These are phyloP conservation scores for Agrochola lota DNA, from an alignment of 2,888 invertebrate species.

Conservation along the genomic window DNA sequence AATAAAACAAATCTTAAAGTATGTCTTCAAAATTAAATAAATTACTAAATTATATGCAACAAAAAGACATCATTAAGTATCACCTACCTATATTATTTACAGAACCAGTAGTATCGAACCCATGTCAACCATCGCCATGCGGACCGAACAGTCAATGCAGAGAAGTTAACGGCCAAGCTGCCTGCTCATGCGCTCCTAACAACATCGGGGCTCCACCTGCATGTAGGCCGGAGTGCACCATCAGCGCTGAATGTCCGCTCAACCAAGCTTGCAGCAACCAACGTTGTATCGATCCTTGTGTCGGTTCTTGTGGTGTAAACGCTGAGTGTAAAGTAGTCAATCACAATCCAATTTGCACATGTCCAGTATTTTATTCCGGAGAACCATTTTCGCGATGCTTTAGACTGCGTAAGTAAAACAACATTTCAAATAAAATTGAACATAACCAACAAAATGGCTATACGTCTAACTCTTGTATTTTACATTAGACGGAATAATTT, in stretches of 20 bases:
- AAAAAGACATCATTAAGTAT: neutral
- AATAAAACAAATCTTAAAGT: neutral
- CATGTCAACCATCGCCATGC: conserved; percentile 92
- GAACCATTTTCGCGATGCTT: conserved; percentile 92
- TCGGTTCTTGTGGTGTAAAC: conserved; percentile 93
- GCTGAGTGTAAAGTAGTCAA: conserved; percentile 94
- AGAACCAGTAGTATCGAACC: conserved; percentile 89
- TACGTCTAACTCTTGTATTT: neutral
- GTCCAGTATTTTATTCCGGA: conserved; percentile 91
- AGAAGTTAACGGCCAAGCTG: conserved; percentile 91
- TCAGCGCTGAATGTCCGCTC: conserved; percentile 93
- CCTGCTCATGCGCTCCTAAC: conserved; percentile 92
- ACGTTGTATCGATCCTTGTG: conserved; percentile 93
- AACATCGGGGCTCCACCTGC: conserved; percentile 92
- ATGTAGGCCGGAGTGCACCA: conserved; percentile 93
- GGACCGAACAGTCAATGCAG: conserved; percentile 92
- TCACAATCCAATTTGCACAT: conserved; percentile 94
- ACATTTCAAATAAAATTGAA: neutral
- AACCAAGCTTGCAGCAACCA: conserved; percentile 93
- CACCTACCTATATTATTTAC: conserved; percentile 70
- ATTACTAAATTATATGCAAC: neutral
- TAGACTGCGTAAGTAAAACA: conserved; percentile 86
- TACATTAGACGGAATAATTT: neutral
- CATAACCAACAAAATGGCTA: neutral
- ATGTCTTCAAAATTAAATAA: neutral